Conservation (phyloP, 2,888 invertebrate species). For the Lasioglossum calceatum region DNA sequence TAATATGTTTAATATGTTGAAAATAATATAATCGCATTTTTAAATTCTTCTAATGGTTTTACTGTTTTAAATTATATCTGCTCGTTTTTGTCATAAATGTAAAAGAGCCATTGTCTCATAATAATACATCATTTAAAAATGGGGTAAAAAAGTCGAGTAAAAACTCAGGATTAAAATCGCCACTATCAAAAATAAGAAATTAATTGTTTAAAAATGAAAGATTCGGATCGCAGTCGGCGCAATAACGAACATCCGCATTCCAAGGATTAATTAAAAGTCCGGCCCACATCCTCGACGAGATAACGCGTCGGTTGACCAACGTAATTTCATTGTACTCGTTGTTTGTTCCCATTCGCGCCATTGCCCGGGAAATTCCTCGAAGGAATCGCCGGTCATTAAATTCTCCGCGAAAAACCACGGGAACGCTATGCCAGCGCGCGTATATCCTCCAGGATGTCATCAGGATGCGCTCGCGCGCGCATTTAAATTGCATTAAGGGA, state of each 20-base stretch:
- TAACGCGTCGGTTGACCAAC: constrained; percentile 19
- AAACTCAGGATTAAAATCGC: background rate
- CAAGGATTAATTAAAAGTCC: constrained; percentile 5
- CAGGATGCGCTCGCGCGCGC: constrained; percentile 18
- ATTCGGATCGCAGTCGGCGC: background rate
- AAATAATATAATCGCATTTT: no score
- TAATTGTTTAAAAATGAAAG: background rate
- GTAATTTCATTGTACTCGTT: constrained; percentile 26
- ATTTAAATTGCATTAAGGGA: constrained; percentile 59
- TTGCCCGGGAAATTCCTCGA: constrained; percentile 10
- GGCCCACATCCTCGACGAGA: background rate
- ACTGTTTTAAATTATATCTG: no score
- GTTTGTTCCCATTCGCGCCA: background rate
- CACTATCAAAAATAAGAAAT: no score
- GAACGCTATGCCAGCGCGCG: constrained; percentile 17
- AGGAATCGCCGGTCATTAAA: background rate
- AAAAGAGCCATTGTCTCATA: no score
- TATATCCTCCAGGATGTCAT: background rate
- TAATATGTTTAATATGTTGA: no score
- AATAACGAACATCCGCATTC: background rate
- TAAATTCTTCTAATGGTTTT: no score
- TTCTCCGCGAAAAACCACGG: constrained; percentile 39
- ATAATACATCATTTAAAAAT: no score
- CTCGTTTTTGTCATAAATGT: no score
- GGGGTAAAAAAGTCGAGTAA: no score